Evolutionary conservation across 2,888 invertebrate genomes (phyloP), one percentile per base, ranked within the genome.

Genomic region (Nemapogon koenigi): DNA sequence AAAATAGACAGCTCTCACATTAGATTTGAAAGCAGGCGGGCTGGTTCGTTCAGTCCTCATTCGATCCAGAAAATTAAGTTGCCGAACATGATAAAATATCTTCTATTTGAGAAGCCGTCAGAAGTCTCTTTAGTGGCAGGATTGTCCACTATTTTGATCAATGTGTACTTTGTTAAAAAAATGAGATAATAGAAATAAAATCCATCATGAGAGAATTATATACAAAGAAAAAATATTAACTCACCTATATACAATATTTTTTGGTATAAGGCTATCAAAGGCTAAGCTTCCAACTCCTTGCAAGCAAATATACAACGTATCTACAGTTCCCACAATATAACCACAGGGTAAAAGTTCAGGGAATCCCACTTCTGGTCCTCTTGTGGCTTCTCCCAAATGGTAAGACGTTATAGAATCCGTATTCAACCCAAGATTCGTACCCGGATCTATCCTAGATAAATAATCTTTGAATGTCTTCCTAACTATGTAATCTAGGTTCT

Each of bases 191-290:
- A n/a, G n/a, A n/a, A n/a, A n/a, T n/a, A n/a, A n/a, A n/a, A n/a
- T n/a, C n/a, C n/a, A n/a, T n/a, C n/a, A n/a, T n/a, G n/a, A n/a
- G n/a, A n/a, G n/a, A n/a, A n/a, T n/a, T n/a, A n/a, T n/a, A n/a
- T n/a, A n/a, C n/a, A n/a, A n/a, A n/a, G n/a, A n/a, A 33, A 19
- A 41, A 40, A 17, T 16, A 25, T 16, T 15, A 17, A 55, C 83
- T 55, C 79, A 81, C 65, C 97, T 88, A 75, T 97, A 95, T 38
- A 98, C 90, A 53, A 97, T 94, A 55, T 95, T 92, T 78, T 96
- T 92, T 47, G 97, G 97, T 66, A 97, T 95, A 46, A 97, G 83
- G 40, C 96, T 96, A 69, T 97, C 96, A 61, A 97, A 96, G 6
- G 95, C 93, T 51, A 99, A 80, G 53, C 89, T 90, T 8, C 90